A percentile compares a stretch with the other conserved stretches of the same genome.
Conservation (phyloP, 1,140 invertebrate genomes). For the Hestina assimilis region DNA sequence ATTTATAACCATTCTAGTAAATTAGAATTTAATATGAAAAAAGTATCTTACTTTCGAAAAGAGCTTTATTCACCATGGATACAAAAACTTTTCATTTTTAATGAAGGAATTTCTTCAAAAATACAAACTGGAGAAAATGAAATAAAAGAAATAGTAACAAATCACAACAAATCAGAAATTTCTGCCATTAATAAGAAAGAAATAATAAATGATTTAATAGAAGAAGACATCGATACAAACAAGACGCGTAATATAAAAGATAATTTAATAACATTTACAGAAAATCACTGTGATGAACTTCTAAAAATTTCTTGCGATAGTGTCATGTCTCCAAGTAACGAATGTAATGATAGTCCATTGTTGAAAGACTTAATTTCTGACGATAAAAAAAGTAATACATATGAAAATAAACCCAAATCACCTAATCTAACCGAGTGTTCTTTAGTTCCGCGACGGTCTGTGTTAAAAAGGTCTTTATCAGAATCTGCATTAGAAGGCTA, state of each 20-base stretch:
- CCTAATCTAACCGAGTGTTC: background rate
- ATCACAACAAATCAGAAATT: background rate
- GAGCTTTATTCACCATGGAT: slow-evolving; percentile 54
- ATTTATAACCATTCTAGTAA: too few species aligned
- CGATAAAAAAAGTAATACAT: background rate
- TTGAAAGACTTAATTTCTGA: background rate
- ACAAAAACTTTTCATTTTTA: slow-evolving; percentile 49
- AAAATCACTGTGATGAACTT: background rate
- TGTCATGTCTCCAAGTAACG: background rate
- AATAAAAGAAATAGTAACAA: background rate
- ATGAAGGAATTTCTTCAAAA: slow-evolving; percentile 29
- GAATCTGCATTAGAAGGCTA: slow-evolving; percentile 54
- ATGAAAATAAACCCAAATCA: background rate
- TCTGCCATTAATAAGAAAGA: too few species aligned
- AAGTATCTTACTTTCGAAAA: slow-evolving; percentile 38
- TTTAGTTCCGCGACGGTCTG: slow-evolving; percentile 2
- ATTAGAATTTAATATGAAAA: too few species aligned
- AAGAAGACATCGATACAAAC: background rate
- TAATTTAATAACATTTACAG: background rate
- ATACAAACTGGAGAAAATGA: background rate
- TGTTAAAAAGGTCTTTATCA: slow-evolving; percentile 59
- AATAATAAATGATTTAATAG: background rate
- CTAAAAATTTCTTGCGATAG: background rate
- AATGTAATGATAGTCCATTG: background rate
- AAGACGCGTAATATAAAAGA: background rate